Evolutionary conservation across 2,888 invertebrate species (phyloP), one percentile per base, ranked within the genome.

Genomic region (Cheilosia soror): DNA sequence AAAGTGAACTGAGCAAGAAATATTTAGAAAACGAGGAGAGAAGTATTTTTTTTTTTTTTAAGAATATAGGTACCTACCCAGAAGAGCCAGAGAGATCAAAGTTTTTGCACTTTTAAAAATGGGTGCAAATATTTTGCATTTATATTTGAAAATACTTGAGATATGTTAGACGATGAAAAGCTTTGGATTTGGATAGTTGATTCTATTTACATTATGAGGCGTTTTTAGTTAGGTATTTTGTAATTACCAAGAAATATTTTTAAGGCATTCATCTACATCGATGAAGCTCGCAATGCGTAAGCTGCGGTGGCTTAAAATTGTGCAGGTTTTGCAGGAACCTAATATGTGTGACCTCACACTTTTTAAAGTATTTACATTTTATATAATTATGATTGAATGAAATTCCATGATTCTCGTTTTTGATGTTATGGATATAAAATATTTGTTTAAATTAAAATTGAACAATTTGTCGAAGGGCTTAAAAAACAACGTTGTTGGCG

Each of bases 1-100:
- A 84, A 84, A 79, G 72, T 51, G 75, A 80, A 73, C 49, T 15
- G 11, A 29, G 55, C 13, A 55, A 40, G 62, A 62, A 62, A 31
- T 58, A 47, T 69, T 33, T 11, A 60, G 42, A 15, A 71, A 49
- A 58, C 37, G 49, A 71, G 15, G 4, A 15, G 9, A 62, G 49
- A 11, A 11, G 27, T 31, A 11, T 25, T 15, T 20, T 9, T 25
- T 20, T 49, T 49, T 25, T 49, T 51, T 51, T 51, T 27, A 4
- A 5, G 3, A 7, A 7, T 15, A 9, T 15, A 40, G 7, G 9
- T 40, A 11, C 20, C 20, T 20, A 6, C 37, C n/a, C n/a, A n/a
- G n/a, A 11, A 11, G 11, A 37, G 1, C 4, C 15, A 6, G n/a
- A 15, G 44, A 4, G 44, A 6, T n/a, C 7, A 15, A 15, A 47